Base-by-base conservation (phyloP, 2,113 vertebrate genomes). In the Morone saxatilis region DNA sequence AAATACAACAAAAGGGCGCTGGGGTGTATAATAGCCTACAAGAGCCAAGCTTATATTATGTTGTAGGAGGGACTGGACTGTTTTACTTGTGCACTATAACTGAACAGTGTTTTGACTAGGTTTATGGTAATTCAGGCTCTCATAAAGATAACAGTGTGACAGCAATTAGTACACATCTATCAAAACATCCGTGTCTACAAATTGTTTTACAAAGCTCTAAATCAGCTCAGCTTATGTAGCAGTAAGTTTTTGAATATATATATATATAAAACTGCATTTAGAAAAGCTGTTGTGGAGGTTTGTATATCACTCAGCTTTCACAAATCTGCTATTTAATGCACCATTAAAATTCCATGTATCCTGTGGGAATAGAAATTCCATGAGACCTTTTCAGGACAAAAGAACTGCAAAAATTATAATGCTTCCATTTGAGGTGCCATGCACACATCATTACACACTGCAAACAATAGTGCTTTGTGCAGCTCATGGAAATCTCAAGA, bases 391-490 rank as follows among this genome's bases (percentile, higher is more conserved):
- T 71, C 36, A 68, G 48, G 74, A 82, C 43, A 71, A 82, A 81
- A 56, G 71, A 72, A 22, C 16, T 57, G 22, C 47, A 75, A 68
- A 73, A 62, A 79, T n/a, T 17, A 10, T 36, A 69, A 63, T 22
- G 56, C 45, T 47, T 81, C 51, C 50, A 50, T 81, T 73, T 80
- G 56, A 76, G 63, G 69, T 80, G 85, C 62, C 63, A n/a, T 25
- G 40, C 56, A 86, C 63, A 83, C 83, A 84, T 67, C 60, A 82
- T 78, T 89, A 71, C 75, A 63, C 66, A 66, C 19, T 45, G 65
- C 56, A 81, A 69, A 85, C 77, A 87, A 69, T 57, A 38, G 66
- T 14, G 75, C 60, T 86, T 78, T 76, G 66, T 85, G 47, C 40
- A 53, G 51, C 38, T 82, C 43, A 70, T 12, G 45, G 36, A 77